A percentile compares a stretch with the other conserved stretches of the same genome.
phyloP scores from a whole-genome alignment of 2,113 vertebrate genomes.

The Cygnus buccinator region DNA sequence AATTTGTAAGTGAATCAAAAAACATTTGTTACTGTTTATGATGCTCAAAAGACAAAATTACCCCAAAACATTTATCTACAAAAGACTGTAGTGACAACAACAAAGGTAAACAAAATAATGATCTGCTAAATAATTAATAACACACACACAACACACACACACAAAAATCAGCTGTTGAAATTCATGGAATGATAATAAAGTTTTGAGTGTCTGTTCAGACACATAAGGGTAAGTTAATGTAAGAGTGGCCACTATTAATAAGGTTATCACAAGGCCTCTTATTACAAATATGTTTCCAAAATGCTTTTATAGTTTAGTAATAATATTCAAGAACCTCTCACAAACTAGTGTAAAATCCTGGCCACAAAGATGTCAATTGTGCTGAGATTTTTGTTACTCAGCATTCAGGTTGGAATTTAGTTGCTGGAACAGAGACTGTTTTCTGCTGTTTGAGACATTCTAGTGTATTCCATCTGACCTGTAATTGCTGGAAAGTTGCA shows the following conservation, averaged over 20 bases:
- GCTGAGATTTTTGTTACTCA: background rate
- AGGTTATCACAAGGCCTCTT: background rate
- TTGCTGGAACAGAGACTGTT: background rate
- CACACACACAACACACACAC: background rate
- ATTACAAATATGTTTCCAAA: background rate
- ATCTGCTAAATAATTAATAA: slow-evolving; percentile 57
- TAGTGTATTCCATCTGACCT: background rate
- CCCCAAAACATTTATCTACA: slow-evolving; percentile 68
- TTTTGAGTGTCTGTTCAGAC: background rate
- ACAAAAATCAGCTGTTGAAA: slow-evolving; percentile 24
- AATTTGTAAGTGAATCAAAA: slow-evolving; percentile 85
- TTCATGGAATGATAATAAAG: background rate
- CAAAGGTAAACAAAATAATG: slow-evolving; percentile 49
- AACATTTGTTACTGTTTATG: slow-evolving; percentile 81
- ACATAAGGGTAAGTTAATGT: background rate
- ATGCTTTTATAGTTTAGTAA: background rate
- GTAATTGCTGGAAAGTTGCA: background rate
- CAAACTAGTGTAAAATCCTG: background rate
- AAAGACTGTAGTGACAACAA: slow-evolving; percentile 56
- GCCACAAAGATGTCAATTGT: background rate
- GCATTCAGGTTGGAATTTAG: background rate
- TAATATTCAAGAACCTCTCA: background rate
- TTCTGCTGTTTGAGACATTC: background rate
- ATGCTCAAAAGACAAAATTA: slow-evolving; percentile 77
- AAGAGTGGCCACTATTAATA: background rate